Conservation (phyloP, 1,140 invertebrate species). For the Drosophila simulans region DNA sequence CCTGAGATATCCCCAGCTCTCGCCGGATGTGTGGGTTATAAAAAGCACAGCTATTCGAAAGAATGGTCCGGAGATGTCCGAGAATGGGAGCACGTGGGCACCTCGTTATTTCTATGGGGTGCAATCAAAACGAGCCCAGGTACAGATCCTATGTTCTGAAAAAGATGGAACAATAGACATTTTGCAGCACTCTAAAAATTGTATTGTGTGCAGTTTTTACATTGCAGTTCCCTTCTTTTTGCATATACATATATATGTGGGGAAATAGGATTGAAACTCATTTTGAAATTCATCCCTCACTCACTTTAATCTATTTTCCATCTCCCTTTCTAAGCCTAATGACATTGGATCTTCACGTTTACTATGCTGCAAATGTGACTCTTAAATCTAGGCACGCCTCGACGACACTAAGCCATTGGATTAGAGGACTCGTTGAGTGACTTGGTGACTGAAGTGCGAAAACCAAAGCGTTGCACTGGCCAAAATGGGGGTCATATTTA, state of each 20-base stretch:
- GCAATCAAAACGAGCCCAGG: conserved; percentile 38
- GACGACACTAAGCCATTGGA: conserved; percentile 70
- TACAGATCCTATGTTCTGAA: conserved; percentile 14
- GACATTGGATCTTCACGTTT: conserved; percentile 42
- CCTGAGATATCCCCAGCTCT: conserved; percentile 10
- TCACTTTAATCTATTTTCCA: conserved; percentile 25
- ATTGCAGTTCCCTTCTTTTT: neutral
- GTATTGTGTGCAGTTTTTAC: neutral
- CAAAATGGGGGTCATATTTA: neutral
- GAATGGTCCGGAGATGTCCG: conserved; percentile 17
- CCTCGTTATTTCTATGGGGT: conserved; percentile 45
- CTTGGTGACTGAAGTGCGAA: conserved; percentile 30
- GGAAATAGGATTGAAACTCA: conserved; percentile 8
- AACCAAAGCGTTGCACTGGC: conserved; percentile 3
- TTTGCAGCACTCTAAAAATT: conserved; percentile 23
- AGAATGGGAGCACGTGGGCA: conserved; percentile 35
- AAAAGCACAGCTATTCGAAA: conserved; percentile 26
- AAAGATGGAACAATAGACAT: conserved; percentile 35
- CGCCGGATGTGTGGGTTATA: conserved; percentile 12
- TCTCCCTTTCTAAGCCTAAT: conserved; percentile 48
- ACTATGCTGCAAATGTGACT: conserved; percentile 50
- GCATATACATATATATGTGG: neutral
- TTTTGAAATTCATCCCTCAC: conserved; percentile 2
- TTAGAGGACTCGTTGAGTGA: conserved; percentile 38
- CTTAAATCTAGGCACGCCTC: conserved; percentile 69